Evolutionary conservation across 2,113 vertebrate genomes (phyloP).

Genomic region (Furnarius figulus): DNA sequence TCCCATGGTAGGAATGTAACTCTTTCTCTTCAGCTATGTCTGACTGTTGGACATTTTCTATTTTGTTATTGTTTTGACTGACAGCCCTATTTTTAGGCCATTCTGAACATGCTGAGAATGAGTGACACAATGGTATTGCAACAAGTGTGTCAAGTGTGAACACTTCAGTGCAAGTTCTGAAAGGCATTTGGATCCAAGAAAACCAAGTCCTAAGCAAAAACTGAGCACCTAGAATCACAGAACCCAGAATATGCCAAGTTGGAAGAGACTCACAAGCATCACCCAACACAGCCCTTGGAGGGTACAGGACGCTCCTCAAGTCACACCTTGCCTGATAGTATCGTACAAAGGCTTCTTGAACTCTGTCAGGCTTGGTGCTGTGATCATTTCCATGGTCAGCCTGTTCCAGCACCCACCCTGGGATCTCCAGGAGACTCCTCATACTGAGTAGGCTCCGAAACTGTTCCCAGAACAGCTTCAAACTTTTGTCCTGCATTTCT

Average conservation of each 20-base stretch:
- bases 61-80: slow-evolving; percentile 31
- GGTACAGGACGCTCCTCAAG: not conserved
- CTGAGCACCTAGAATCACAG: not conserved
- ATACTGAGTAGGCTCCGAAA: not conserved
- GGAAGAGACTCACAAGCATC: too few species aligned
- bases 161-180: slow-evolving; percentile 11
- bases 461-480: slow-evolving; percentile 11
- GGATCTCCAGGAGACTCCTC: not conserved
- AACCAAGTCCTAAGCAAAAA: slow-evolving; percentile 42
- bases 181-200: slow-evolving; percentile 12
- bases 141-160: slow-evolving; percentile 1
- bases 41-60: slow-evolving; percentile 45
- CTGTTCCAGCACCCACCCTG: not conserved
- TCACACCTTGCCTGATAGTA: not conserved
- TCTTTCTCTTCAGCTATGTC: slow-evolving; percentile 33
- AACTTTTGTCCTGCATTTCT: not conserved
- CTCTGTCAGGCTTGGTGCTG: not conserved
- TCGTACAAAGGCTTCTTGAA: not conserved
- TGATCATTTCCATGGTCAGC: not conserved
- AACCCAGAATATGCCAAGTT: not conserved
- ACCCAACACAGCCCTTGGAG: not conserved
- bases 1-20: slow-evolving; percentile 18
- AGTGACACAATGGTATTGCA: slow-evolving; percentile 4
- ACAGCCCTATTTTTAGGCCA: slow-evolving; percentile 53
- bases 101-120: slow-evolving; percentile 46